A percentile compares a stretch with the other conserved stretches of the same genome.
phyloP scores from a whole-genome alignment of 2,888 invertebrate genomes.

The Mimas tiliae region DNA sequence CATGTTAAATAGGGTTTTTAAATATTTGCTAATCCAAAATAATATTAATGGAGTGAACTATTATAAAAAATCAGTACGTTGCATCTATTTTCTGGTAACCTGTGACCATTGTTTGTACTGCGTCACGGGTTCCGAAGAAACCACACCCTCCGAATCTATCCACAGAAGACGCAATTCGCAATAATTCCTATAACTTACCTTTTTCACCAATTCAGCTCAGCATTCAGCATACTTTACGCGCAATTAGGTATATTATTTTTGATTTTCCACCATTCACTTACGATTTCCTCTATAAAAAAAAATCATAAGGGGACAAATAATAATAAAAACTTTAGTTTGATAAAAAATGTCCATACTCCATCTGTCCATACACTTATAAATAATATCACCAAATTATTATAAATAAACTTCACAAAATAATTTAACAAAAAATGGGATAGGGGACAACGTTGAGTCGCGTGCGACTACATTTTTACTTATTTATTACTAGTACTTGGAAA shows the following conservation, averaged over 20 bases:
- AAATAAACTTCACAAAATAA: not conserved
- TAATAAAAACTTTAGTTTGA: conserved; percentile 1
- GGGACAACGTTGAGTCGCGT: not conserved
- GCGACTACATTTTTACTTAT: conserved; percentile 9
- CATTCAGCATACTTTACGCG: conserved; percentile 19
- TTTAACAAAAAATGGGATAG: not conserved
- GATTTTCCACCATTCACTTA: not conserved
- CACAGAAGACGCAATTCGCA: conserved; percentile 2
- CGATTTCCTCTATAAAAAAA: not conserved
- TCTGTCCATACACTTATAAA: conserved; percentile 7
- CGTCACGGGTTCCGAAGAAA: too few relatives aligned
- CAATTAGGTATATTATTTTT: conserved; percentile 1
- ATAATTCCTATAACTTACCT: not conserved
- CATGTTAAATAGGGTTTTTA: not conserved
- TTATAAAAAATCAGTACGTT: not conserved
- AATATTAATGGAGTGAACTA: not conserved
- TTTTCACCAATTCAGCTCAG: not conserved
- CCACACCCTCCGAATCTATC: not conserved
- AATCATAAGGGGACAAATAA: conserved; percentile 1
- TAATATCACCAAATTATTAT: too few relatives aligned
- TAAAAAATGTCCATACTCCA: not conserved
- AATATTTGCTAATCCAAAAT: not conserved
- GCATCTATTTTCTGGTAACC: too few relatives aligned
- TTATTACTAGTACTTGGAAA: not conserved
- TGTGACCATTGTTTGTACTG: too few relatives aligned